Evolutionary conservation across 2,113 vertebrate genomes (phyloP).

Genomic region (Entosphenus tridentatus): DNA sequence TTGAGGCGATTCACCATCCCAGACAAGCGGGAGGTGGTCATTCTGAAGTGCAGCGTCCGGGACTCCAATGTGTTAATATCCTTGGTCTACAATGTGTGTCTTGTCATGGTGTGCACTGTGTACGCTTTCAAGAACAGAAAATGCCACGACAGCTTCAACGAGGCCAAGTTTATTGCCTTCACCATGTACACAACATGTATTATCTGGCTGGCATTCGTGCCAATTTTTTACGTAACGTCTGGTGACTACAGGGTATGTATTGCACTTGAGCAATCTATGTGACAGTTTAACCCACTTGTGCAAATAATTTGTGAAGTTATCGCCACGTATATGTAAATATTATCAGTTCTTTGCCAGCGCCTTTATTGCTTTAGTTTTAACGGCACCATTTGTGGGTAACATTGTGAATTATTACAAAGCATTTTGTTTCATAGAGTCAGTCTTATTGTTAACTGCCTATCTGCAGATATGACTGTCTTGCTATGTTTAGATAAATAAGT

Average conservation of each 20-base stretch:
- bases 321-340: too few species aligned
- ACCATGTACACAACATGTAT: conserved; percentile 99
- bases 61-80: conserved; percentile 83
- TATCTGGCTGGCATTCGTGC: conserved; percentile 96
- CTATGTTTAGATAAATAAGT: too few species aligned
- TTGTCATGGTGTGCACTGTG: conserved; percentile 97
- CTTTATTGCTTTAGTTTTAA: too few species aligned
- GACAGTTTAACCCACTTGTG: too few species aligned
- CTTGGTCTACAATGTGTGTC: conserved; percentile 80
- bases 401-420: too few species aligned
- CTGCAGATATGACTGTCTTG: too few species aligned
- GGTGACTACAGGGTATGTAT: neutral
- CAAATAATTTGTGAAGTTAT: too few species aligned
- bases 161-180: conserved; percentile 97
- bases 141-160: conserved; percentile 92
- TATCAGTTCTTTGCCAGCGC: too few species aligned
- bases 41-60: conserved; percentile 92
- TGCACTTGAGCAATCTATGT: too few species aligned
- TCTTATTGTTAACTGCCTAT: too few species aligned
- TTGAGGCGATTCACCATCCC: neutral
- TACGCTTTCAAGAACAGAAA: conserved; percentile 99
- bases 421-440: too few species aligned
- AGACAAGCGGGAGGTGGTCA: conserved; percentile 41
- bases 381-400: too few species aligned
- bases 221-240: conserved; percentile 29